Evolutionary conservation across 2,888 invertebrate genomes (phyloP), one percentile per base, ranked within the genome.

Genomic region (Celastrina argiolus): DNA sequence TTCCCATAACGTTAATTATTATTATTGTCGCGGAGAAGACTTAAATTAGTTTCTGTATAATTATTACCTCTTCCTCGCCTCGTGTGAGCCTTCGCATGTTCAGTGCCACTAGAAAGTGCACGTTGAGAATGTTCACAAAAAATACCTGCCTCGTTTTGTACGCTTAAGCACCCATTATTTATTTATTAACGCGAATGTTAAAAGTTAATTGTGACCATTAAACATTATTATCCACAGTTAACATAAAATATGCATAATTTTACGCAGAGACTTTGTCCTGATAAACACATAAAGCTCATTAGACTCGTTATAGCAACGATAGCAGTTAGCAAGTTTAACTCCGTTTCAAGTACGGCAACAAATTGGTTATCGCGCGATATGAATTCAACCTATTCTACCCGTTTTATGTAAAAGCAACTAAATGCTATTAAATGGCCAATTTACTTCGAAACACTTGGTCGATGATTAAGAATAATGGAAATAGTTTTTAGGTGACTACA

Each of bases 281-380:
- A 51, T 51, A 51, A 51, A 51, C 51, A 51, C 26, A 51, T 51
- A 51, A 51, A 51, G 51, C 51, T 51, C 51, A 51, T 51, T 51
- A 22, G 26, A 18, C 51, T 51, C 51, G 26, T 51, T 51, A 51
- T 26, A 51, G 51, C 51, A 51, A 51, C 51, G 51, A 51, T 51
- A 51, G 51, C 51, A 51, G 51, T 51, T 51, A 51, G 51, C 51
- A 1, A 36, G 36, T 51, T 51, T 51, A 51, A 51, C 51, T 22
- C 10, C 16, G 26, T 16, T 51, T 12, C 12, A 12, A 26, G 26
- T 51, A 51, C 22, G 51, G 51, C 51, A 14, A 51, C 51, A 51
- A 51, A 51, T 12, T 51, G 45, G 16, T 51, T 22, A 51, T 51
- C 51, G 22, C 51, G 51, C 22, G 51, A 51, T 22, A 51, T 4